phyloP scores from a whole-genome alignment of 2,113 vertebrate genomes.

The Grammomys dolichurus region DNA sequence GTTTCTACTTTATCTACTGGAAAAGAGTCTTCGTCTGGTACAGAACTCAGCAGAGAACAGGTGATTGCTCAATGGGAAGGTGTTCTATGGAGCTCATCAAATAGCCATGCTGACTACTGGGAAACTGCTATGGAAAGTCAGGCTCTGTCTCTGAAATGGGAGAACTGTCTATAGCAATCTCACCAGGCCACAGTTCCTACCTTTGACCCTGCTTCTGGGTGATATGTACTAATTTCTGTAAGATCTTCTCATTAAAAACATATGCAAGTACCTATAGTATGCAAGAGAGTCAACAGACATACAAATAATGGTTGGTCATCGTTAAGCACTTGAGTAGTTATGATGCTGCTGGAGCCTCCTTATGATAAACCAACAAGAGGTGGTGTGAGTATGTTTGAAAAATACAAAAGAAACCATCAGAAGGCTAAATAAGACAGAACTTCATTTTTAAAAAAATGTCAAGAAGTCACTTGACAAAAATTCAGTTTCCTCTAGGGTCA shows the following conservation, averaged over 20 bases:
- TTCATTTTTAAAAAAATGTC: not conserved
- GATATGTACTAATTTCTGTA: not conserved
- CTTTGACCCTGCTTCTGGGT: not conserved
- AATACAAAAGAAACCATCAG: not conserved
- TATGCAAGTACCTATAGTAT: not conserved
- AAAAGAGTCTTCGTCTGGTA: not conserved
- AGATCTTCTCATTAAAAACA: not conserved
- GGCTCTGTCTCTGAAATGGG: not conserved
- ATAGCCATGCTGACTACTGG: conserved; percentile 3
- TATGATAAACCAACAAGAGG: not conserved
- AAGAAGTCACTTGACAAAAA: not conserved
- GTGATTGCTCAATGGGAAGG: not conserved
- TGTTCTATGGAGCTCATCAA: conserved; percentile 36
- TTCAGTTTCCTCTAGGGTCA: not conserved
- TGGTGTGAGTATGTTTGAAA: not conserved
- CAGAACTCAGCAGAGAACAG: not conserved
- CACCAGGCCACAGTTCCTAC: not conserved
- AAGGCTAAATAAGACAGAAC: not conserved
- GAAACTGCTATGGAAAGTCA: conserved; percentile 30
- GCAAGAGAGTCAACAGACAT: not conserved
- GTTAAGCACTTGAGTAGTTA: not conserved
- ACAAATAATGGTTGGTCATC: not conserved
- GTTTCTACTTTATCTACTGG: not conserved
- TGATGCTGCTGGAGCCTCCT: not conserved
- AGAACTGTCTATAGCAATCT: not conserved